A percentile compares a stretch with the other conserved stretches of the same genome.
These are phyloP conservation scores for Campoplex capitator DNA, from an alignment of 2,888 invertebrate genomes.

Conservation along the genomic window DNA sequence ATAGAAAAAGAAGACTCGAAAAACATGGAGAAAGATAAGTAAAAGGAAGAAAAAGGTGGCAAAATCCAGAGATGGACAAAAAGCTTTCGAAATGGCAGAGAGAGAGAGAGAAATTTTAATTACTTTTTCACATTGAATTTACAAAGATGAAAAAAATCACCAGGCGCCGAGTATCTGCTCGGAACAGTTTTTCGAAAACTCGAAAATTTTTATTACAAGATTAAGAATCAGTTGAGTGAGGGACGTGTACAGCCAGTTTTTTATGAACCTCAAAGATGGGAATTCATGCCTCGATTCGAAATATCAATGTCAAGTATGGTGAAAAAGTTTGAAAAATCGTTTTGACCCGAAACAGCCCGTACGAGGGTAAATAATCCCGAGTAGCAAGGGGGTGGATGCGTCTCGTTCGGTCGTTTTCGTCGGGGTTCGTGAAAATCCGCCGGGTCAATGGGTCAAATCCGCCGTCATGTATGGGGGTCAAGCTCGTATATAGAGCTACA, in stretches of 20 bases:
- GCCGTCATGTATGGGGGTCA: slow-evolving; percentile 78
- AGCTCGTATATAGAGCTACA: slow-evolving; percentile 58
- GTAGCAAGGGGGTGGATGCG: slow-evolving; percentile 55
- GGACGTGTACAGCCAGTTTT: too few relatives aligned
- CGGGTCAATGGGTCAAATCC: slow-evolving; percentile 84
- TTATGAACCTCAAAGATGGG: too few relatives aligned
- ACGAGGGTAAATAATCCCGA: background rate
- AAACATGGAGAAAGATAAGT: background rate
- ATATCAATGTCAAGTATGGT: background rate
- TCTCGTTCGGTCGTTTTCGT: slow-evolving; percentile 78
- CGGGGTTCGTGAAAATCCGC: slow-evolving; percentile 78
- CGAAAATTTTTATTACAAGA: too few relatives aligned
- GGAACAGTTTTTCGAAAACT: too few relatives aligned
- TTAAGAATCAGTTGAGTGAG: too few relatives aligned
- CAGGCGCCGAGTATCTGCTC: too few relatives aligned
- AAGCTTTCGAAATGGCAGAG: too few relatives aligned
- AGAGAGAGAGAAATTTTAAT: too few relatives aligned
- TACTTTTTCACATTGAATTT: too few relatives aligned
- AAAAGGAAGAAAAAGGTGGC: background rate
- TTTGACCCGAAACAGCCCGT: background rate
- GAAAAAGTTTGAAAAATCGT: background rate
- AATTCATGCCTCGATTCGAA: background rate
- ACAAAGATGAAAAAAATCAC: too few relatives aligned
- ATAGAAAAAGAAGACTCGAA: slow-evolving; percentile 11
- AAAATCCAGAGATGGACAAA: too few relatives aligned